Evolutionary conservation across 64 coral and sea anemone species (phyloP).

Genomic region (Stylophora pistillata): DNA sequence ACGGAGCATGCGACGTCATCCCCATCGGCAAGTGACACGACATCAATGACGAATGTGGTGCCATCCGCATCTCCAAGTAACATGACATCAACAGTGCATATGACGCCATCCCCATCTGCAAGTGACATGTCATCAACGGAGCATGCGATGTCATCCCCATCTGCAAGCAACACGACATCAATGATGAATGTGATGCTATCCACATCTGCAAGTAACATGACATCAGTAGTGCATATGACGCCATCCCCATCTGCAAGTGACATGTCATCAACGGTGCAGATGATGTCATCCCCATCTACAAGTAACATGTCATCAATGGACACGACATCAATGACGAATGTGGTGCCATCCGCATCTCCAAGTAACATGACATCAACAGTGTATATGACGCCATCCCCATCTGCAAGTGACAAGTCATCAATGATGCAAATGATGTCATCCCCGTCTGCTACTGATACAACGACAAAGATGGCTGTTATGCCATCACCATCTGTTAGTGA

Average conservation of each 20-base stretch:
- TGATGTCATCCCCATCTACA: background rate
- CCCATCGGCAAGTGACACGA: background rate
- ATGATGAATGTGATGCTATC: background rate
- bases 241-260: background rate
- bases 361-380: background rate
- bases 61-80: background rate
- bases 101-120: background rate
- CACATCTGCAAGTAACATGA: background rate
- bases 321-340: background rate
- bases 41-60: background rate
- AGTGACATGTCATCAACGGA: background rate
- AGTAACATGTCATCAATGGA: background rate
- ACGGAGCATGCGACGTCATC: background rate
- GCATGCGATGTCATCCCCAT: background rate
- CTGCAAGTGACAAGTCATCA: background rate
- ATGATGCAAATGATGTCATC: background rate
- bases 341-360: background rate
- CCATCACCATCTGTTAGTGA: background rate
- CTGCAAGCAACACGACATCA: background rate
- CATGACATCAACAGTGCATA: background rate
- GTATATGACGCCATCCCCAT: background rate
- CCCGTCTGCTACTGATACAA: background rate
- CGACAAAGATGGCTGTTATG: background rate
- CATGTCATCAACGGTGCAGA: background rate
- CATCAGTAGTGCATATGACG: background rate